These are phyloP conservation scores for Marmota flaviventris DNA, from an alignment of 2,113 vertebrate species.

Conservation along the genomic window DNA sequence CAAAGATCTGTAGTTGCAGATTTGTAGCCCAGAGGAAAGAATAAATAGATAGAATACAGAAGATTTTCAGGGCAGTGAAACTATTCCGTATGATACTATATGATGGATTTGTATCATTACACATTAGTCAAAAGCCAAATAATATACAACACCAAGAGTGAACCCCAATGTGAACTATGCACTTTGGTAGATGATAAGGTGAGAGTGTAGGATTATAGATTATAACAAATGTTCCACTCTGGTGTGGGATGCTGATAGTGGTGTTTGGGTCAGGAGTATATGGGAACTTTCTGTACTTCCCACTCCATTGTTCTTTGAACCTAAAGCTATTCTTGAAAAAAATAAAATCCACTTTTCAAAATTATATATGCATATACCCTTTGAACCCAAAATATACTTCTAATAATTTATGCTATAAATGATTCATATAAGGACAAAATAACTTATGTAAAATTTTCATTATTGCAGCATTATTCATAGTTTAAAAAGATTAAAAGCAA, in stretches of 20 bases:
- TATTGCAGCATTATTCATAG: not conserved
- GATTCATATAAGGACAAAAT: not conserved
- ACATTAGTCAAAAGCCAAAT: not conserved
- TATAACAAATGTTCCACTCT: not conserved
- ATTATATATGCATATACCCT: not conserved
- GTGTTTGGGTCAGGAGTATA: not conserved
- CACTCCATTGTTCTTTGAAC: not conserved
- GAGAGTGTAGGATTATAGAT: not conserved
- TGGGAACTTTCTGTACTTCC: not conserved
- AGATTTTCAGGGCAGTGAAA: not conserved
- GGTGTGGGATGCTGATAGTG: not conserved
- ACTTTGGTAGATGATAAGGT: not conserved
- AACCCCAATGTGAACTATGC: not conserved
- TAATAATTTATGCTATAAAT: slow-evolving; percentile 32
- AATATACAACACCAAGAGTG: not conserved
- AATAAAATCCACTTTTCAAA: not conserved
- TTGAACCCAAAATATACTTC: slow-evolving; percentile 8
- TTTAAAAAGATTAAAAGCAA: slow-evolving; percentile 18
- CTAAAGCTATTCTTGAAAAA: slow-evolving; percentile 19
- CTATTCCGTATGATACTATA: not conserved
- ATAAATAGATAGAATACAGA: not conserved
- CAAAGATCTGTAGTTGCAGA: not conserved
- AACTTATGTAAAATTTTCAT: slow-evolving; percentile 5
- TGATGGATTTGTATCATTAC: not conserved
- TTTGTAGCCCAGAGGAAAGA: not conserved